Percentiles rank a stretch among this genome's conserved stretches.
phyloP scores from a whole-genome alignment of 2,113 vertebrate species.

The Chelonoidis abingdonii region DNA sequence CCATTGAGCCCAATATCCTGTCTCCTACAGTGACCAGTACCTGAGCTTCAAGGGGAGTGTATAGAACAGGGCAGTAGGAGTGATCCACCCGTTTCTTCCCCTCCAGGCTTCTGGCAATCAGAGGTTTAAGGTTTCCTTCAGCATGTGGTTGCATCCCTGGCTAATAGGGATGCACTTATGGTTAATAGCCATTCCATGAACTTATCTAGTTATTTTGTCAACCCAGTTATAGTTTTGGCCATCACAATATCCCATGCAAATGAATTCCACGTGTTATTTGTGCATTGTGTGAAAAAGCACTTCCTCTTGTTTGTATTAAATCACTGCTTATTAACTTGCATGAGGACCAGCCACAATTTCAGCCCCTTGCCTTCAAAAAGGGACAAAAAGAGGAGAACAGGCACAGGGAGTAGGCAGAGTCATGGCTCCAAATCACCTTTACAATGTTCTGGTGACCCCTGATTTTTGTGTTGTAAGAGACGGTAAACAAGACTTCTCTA shows the following conservation, averaged over 20 bases:
- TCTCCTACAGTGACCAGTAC: background rate
- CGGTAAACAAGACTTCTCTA: no score
- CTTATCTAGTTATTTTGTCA: background rate
- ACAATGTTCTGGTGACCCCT: background rate
- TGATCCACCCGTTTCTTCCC: background rate
- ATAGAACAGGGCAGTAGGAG: background rate
- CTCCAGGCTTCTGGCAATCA: background rate
- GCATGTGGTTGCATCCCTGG: background rate
- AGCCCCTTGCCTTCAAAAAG: no score
- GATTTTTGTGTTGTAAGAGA: background rate
- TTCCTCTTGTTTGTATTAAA: background rate
- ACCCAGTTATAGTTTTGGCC: background rate
- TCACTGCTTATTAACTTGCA: no score
- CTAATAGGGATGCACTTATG: background rate
- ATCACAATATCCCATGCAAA: background rate
- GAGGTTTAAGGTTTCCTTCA: background rate
- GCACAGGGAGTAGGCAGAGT: no score
- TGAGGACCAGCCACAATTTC: no score
- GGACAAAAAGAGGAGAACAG: no score
- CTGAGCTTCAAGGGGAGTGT: background rate
- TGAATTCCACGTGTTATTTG: background rate
- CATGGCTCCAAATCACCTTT: no score
- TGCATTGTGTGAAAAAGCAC: background rate
- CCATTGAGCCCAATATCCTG: background rate
- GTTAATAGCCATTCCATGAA: background rate